Base-by-base conservation (phyloP, 2,888 invertebrate genomes). In the Cryptocephalus moraei region DNA sequence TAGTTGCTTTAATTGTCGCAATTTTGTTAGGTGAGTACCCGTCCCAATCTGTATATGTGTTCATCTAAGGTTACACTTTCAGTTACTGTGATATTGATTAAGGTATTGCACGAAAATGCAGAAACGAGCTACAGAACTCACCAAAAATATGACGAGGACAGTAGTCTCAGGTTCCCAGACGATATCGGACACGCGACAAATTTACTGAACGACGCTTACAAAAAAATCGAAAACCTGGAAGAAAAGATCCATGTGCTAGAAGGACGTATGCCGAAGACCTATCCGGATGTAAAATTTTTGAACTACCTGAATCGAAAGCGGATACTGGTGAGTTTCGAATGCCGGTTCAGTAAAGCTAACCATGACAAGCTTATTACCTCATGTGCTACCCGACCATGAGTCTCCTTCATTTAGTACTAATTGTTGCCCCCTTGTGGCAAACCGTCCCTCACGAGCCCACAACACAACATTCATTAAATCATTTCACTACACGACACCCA, bases 291-390 rank as follows among this genome's bases (percentile, higher is more conserved):
- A 0, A 87, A 86, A 66, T 93, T 91, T 67, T 75, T 93, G 11
- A 93, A 92, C 57, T 94, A 94, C 67, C 86, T 91, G 63, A 85
- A 88, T 56, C 79, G 96, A 47, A 95, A 91, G 68, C 78, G 97
- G 56, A 93, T 99, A 62, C 73, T 97, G 73, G 90, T 93, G 65
- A 72, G 56, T 46, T 34, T 22, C 8, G 34, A 34, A 34, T n/a
- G n/a, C n/a, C n/a, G n/a, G n/a, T n/a, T n/a, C 4, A 4, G 12
- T 22, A 42, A 10, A 42, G 33, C 33, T 13, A 33, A 2, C 32
- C 11, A 32, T 34, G n/a, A n/a, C n/a, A n/a, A n/a, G n/a, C n/a
- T n/a, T n/a, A n/a, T n/a, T n/a, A n/a, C n/a, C n/a, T n/a, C n/a
- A n/a, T n/a, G n/a, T n/a, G n/a, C n/a, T n/a, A n/a, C n/a, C n/a